Percentiles rank a stretch among this genome's conserved stretches.
phyloP scores from a whole-genome alignment of 2,888 invertebrate genomes.

The Drosophila meridionalis region DNA sequence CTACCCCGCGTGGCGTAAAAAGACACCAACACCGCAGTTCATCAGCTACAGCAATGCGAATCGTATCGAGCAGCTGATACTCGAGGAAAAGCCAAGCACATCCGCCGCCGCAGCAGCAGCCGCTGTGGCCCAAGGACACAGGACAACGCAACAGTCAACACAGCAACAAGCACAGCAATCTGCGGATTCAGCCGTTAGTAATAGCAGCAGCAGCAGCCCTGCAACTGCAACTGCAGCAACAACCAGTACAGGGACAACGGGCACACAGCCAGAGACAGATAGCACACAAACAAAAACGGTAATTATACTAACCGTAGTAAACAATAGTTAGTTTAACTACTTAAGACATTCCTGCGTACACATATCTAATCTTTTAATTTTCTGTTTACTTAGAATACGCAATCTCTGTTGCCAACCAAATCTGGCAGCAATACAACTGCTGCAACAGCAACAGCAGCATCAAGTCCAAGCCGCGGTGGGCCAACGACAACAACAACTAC shows the following conservation, averaged over 20 bases:
- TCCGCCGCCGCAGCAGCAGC: conserved; percentile 65
- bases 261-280: conserved; percentile 46
- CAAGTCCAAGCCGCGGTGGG: conserved; percentile 35
- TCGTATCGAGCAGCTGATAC: conserved; percentile 88
- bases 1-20: conserved; percentile 93
- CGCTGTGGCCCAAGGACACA: conserved; percentile 49
- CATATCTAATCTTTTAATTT: neutral
- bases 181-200: conserved; percentile 30
- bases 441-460: conserved; percentile 26
- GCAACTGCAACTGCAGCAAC: conserved; percentile 27
- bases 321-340: neutral
- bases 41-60: conserved; percentile 91
- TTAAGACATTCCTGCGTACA: neutral
- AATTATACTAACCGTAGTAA: conserved; percentile 1
- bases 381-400: conserved; percentile 73
- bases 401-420: conserved; percentile 79
- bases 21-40: conserved; percentile 91
- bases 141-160: conserved; percentile 37
- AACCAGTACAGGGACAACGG: conserved; percentile 55
- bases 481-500: conserved; percentile 18
- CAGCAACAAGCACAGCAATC: conserved; percentile 22
- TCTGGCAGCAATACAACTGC: conserved; percentile 46
- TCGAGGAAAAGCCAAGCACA: conserved; percentile 79
- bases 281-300: conserved; percentile 65
- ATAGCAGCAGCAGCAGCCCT: conserved; percentile 28